Evolutionary conservation across 2,797 vertebrate species (phyloP), one percentile per base, ranked within the genome.

Genomic region (Typhlichthys eigenmanni): DNA sequence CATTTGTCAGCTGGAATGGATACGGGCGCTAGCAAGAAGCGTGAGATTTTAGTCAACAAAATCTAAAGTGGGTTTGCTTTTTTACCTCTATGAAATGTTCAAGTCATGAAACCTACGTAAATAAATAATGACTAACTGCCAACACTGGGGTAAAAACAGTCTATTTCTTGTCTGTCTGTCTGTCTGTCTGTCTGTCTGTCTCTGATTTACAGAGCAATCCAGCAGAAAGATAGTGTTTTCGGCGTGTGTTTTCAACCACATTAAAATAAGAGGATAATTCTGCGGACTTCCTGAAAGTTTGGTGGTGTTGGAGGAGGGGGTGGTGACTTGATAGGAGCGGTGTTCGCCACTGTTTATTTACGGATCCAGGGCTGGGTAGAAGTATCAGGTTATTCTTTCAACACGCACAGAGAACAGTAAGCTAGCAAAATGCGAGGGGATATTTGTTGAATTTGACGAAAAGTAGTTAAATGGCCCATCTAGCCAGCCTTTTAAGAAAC

Each of bases 201-300:
- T 48, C 55, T 57, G 34, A 34, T 34, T 34, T 34, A 6, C 5
- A 34, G 34, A 34, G 34, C 7, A 7, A 34, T 34, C 34, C 34
- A 34, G 34, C 34, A 34, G 34, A 7, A 34, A 34, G 34, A 34
- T 34, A 19, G 34, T 34, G 34, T 34, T 17, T 57, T 46, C 1
- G 8, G 11, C 14, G 2, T 19, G 5, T 34, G 34, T 34, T 17
- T 57, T 46, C 3, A 5, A 17, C 14, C 5, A 14, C 55, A n/a
- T 76, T 63, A 68, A 19, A 70, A 63, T 69, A 34, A 65, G 38
- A 56, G 54, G 45, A 53, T 64, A 57, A 72, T 69, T 68, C 69
- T 75, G 50, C 59, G 32, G 55, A 0, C 0, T 43, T 59, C 47
- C 8, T 1, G 13, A 29, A 12, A 29, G 32, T 13, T 2, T 29